Conservation (phyloP, 2,113 vertebrate species). For the Pheucticus melanocephalus region DNA sequence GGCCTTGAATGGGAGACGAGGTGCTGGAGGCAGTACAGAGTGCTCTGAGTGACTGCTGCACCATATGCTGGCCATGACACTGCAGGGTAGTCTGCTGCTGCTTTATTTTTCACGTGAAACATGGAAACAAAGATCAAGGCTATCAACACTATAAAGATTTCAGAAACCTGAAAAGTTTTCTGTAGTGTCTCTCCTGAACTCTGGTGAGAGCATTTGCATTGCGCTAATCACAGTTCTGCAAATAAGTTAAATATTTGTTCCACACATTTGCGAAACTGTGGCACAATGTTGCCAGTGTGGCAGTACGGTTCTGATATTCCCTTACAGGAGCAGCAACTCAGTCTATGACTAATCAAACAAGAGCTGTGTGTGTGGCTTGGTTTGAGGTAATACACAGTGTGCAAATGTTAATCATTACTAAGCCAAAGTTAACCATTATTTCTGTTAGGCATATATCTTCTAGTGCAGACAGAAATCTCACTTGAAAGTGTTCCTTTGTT, state of each 20-base stretch:
- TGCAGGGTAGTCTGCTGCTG: background rate
- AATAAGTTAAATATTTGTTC: background rate
- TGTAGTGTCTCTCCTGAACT: background rate
- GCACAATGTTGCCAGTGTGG: background rate
- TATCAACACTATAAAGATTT: background rate
- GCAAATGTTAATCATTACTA: background rate
- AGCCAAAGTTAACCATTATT: background rate
- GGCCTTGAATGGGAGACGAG: background rate
- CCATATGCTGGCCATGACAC: background rate
- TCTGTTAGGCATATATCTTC: background rate
- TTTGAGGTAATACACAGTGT: background rate
- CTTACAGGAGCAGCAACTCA: background rate
- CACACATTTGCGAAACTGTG: background rate
- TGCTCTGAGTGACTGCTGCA: background rate
- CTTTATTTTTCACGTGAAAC: background rate
- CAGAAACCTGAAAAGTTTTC: background rate
- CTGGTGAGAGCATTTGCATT: background rate
- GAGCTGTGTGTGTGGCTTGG: background rate
- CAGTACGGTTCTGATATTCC: background rate
- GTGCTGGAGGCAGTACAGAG: fast-evolving
- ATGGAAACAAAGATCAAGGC: background rate
- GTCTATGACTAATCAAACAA: background rate
- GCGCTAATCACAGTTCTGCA: background rate
- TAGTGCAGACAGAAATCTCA: background rate
- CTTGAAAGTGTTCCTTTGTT: background rate